These are phyloP conservation scores for Andrena praecox DNA, from an alignment of 2,888 invertebrate genomes.

Conservation along the genomic window DNA sequence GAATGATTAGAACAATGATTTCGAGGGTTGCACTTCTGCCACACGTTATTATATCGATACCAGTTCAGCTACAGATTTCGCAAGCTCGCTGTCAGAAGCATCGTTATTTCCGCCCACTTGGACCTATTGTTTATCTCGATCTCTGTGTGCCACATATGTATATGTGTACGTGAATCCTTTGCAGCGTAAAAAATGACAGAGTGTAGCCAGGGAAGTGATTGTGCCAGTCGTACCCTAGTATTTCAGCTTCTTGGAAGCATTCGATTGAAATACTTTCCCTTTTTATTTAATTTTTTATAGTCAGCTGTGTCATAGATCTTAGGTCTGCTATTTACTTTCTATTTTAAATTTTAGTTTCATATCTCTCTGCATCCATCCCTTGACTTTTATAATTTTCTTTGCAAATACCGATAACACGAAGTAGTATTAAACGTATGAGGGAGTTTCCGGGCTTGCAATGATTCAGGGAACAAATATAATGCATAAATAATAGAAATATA, in stretches of 20 bases:
- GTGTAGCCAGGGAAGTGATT: background rate
- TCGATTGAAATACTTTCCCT: background rate
- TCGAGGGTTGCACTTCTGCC: slow-evolving; percentile 5
- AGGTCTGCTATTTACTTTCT: too few species aligned
- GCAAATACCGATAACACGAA: too few species aligned
- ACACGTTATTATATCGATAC: background rate
- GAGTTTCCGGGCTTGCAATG: too few species aligned
- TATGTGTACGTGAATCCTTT: background rate
- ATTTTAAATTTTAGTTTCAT: too few species aligned
- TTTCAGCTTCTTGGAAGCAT: background rate
- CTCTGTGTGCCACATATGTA: background rate
- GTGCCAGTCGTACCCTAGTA: background rate
- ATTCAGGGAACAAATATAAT: too few species aligned
- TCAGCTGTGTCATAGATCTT: too few species aligned
- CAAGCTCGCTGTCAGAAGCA: background rate
- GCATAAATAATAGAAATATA: too few species aligned
- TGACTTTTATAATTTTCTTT: too few species aligned
- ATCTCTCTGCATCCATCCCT: too few species aligned
- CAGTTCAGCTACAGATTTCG: background rate
- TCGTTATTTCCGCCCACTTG: background rate
- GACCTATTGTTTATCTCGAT: background rate
- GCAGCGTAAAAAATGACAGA: background rate
- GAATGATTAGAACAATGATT: slow-evolving; percentile 13
- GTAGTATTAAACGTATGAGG: too few species aligned
- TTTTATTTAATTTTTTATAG: too few species aligned